Evolutionary conservation across 2,113 vertebrate genomes (phyloP), one percentile per base, ranked within the genome.

Genomic region (Dasyornis broadbenti): DNA sequence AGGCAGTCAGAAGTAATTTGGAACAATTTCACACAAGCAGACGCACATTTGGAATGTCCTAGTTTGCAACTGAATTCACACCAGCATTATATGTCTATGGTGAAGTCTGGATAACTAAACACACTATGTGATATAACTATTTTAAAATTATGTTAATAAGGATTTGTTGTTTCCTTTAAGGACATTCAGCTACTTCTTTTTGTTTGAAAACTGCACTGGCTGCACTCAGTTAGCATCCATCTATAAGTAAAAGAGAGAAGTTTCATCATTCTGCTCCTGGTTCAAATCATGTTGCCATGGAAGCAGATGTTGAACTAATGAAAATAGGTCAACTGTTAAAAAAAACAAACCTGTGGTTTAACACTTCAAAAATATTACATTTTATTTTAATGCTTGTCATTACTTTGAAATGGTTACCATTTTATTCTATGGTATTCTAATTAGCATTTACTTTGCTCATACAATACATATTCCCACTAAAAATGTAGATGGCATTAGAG

Each of bases 211-310:
- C 42, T 84, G 31, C 35, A 49, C 56, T 91, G 76, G 68, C 72
- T 90, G 77, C 40, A 86, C 44, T 81, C 76, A 78, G 61, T 78
- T 52, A 88, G 63, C 52, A 92, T 44, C 54, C 35, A 54, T 19
- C 50, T 35, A 12, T 78, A 93, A 59, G 72, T 39, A 89, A 91
- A 89, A 76, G 30, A 82, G 42, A 7, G 30, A 50, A 81, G 42
- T 56, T 84, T 63, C 47, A 82, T 60, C 39, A 81, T 81, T 95
- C 80, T 93, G 65, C 83, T 97, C 60, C 89, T 76, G 26, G 83
- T 95, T 96, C 92, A 94, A 87, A 89, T 53, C 44, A 64, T 24
- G 95, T 91, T 95, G 73, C 91, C 91, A 97, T 94, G 95, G 95
- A 94, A 95, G 95, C 83, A 92, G 86, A 91, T 82, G 71, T 57